Evolutionary conservation across 92 coral and sea anemone species (phyloP), one percentile per base, ranked within the genome.

Genomic region (Zoanthus sociatus): DNA sequence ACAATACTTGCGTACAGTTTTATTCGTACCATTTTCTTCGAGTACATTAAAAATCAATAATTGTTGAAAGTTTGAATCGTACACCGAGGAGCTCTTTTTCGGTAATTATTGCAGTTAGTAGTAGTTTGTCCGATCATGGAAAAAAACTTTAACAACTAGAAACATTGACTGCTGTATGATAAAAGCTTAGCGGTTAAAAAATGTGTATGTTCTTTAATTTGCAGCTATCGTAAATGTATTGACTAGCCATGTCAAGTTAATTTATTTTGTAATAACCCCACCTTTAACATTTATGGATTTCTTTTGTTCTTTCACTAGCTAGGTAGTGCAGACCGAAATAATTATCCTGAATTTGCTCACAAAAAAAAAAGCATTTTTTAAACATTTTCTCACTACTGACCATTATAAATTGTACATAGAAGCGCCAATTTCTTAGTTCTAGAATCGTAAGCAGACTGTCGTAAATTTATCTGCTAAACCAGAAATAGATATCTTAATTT

Each of bases 41-140:
- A 64, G 71, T 0, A 64, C 31, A 64, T 20, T 64, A 64, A 64
- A 64, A 64, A 64, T 64, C 71, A 64, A 64, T 20, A 37, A 37
- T 37, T 37, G 42, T 54, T 54, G 60, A 54, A 64, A 64, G 30
- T 9, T 64, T 20, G 71, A 64, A 64, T 10, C 71, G 5, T 64
- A 64, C 71, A 64, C 71, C 26, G 32, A 64, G 71, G 71, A 1
- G 26, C 71, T 64, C 71, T 64, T 64, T 17, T 64, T 64, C 71
- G 31, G 71, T 64, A 64, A 64, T 64, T 64, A 64, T 64, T 64
- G 71, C 71, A 64, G 71, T 64, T 64, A 64, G 71, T 64, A 64
- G 71, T 64, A 64, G 71, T 64, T 64, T 64, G 71, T 64, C 71
- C 33, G 0, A 15, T 64, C 30, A 64, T 20, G 71, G 20, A 64